Percentiles rank a stretch among this genome's conserved stretches.
Conservation (phyloP, 2,888 invertebrate species). For the Lucinisca nassula region DNA sequence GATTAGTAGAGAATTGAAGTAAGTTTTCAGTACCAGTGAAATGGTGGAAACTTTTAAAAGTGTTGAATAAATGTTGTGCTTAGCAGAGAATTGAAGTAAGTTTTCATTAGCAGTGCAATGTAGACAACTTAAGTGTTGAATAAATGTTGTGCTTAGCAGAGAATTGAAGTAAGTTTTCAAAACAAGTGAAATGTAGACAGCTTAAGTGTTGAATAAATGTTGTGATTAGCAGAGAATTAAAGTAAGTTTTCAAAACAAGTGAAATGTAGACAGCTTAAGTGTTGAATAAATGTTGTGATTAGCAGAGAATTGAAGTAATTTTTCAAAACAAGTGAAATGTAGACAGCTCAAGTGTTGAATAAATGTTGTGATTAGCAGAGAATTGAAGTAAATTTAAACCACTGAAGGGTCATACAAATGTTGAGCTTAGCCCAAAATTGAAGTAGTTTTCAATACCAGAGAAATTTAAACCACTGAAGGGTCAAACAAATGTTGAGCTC, state of each 20-base stretch:
- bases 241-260: slow-evolving; percentile 92
- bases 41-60: slow-evolving; percentile 93
- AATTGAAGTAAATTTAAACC: too few relatives aligned
- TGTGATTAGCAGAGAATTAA: slow-evolving; percentile 89
- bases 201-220: slow-evolving; percentile 94
- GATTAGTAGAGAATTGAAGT: slow-evolving; percentile 85
- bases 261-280: slow-evolving; percentile 93
- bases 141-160: slow-evolving; percentile 93
- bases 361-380: too few relatives aligned
- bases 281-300: slow-evolving; percentile 94
- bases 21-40: slow-evolving; percentile 93
- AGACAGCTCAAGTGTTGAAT: too few relatives aligned
- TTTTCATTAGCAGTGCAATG: slow-evolving; percentile 94
- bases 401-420: slow-evolving; percentile 93
- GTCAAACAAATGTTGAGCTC: slow-evolving; percentile 94
- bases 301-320: slow-evolving; percentile 84
- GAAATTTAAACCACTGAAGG: slow-evolving; percentile 92
- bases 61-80: slow-evolving; percentile 94
- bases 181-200: slow-evolving; percentile 95
- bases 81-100: slow-evolving; percentile 85
- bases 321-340: too few relatives aligned
- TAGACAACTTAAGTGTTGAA: slow-evolving; percentile 92
- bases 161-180: slow-evolving; percentile 89
- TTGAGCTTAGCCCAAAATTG: slow-evolving; percentile 90
- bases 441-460: too few relatives aligned